These are phyloP conservation scores for Rhinogobius similis DNA, from an alignment of 2,113 vertebrate species.

Conservation along the genomic window DNA sequence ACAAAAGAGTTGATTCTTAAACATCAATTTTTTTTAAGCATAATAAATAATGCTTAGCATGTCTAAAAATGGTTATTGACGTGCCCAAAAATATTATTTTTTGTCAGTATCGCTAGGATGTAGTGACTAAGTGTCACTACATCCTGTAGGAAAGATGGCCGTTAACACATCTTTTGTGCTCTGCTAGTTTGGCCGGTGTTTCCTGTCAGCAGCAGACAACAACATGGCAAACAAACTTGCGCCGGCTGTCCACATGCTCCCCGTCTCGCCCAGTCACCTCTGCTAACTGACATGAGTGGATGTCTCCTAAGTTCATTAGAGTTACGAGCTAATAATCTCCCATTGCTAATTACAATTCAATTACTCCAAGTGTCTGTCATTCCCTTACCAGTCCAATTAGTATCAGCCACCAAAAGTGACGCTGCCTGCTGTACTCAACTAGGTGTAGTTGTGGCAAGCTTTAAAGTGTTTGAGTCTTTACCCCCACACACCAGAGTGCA, in stretches of 20 bases:
- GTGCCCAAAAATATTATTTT: too few species aligned
- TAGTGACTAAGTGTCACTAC: slow-evolving; percentile 35
- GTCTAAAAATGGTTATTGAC: too few species aligned
- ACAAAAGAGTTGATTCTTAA: too few species aligned
- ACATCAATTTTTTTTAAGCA: too few species aligned
- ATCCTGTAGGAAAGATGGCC: slow-evolving; percentile 42
- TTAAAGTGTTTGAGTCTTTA: background rate
- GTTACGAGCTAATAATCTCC: slow-evolving; percentile 63
- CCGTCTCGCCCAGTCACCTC: slow-evolving; percentile 49
- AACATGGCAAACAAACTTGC: slow-evolving; percentile 30
- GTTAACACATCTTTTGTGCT: slow-evolving; percentile 52
- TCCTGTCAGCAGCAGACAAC: slow-evolving; percentile 46
- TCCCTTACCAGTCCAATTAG: slow-evolving; percentile 40
- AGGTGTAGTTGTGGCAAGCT: background rate
- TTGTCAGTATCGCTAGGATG: too few species aligned
- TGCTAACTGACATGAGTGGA: slow-evolving; percentile 23
- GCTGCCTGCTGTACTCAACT: slow-evolving; percentile 30
- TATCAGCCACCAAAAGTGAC: slow-evolving; percentile 47
- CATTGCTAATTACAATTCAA: slow-evolving; percentile 66
- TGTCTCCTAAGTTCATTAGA: slow-evolving; percentile 61
- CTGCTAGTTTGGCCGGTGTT: slow-evolving; percentile 44
- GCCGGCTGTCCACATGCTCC: slow-evolving; percentile 19
- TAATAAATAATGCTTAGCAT: too few species aligned
- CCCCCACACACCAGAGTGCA: background rate
- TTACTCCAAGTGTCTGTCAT: slow-evolving; percentile 54